Evolutionary conservation across 2,797 vertebrate species (phyloP).

Genomic region (Urophycis tenuis): DNA sequence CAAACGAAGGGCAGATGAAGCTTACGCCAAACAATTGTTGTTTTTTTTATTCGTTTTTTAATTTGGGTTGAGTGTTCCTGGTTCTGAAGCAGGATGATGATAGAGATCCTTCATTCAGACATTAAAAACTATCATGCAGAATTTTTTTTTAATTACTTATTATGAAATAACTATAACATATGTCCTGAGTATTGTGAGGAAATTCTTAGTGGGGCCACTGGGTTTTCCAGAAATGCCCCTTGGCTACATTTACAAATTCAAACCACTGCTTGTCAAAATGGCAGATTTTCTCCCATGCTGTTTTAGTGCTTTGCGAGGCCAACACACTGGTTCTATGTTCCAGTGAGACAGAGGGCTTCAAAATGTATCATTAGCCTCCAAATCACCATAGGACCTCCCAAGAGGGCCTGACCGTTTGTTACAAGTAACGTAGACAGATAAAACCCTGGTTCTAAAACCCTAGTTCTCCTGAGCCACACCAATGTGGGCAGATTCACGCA

Average conservation of each 20-base stretch:
- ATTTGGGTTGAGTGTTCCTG: background rate
- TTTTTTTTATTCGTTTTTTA: background rate
- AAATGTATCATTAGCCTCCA: background rate
- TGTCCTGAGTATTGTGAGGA: background rate
- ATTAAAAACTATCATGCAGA: background rate
- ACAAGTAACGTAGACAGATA: background rate
- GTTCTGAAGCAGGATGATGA: background rate
- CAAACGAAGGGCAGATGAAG: background rate
- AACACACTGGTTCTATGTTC: background rate
- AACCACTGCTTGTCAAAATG: background rate
- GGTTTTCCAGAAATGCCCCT: background rate
- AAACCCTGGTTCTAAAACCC: no score
- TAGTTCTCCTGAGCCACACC: background rate
- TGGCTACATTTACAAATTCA: background rate
- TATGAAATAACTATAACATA: background rate
- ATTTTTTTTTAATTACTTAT: background rate
- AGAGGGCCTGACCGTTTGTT: background rate
- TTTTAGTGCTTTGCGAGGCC: background rate
- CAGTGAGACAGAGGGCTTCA: background rate
- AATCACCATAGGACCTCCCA: background rate
- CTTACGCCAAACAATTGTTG: background rate
- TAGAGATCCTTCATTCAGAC: background rate
- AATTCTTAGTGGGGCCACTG: background rate
- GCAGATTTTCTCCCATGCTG: background rate
- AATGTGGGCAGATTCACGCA: background rate